Evolutionary conservation across 2,888 invertebrate species (phyloP), one percentile per base, ranked within the genome.

Genomic region (Trissonchulus latispiculum): DNA sequence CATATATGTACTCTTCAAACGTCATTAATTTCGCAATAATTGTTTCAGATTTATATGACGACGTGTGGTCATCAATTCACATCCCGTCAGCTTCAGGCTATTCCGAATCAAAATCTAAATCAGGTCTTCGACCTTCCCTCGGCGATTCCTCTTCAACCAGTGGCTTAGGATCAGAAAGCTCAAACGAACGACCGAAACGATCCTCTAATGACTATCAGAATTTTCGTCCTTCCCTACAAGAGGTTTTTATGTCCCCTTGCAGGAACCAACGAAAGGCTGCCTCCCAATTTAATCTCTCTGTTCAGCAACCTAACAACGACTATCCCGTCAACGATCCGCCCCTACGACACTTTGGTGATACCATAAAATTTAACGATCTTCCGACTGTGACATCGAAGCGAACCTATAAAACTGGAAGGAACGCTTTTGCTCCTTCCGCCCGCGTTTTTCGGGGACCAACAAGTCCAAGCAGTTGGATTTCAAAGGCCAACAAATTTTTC

Each of bases 271-370:
- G 48, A 48, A 48, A 48, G 48, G 8, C 48, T 15, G 71, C 33
- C 61, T 59, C n/a, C 76, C 75, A 28, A 76, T 75, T 23, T 67
- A 61, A 76, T 67, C 73, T 74, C 31, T 76, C 76, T 1, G 61
- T 77, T 1, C n/a, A n/a, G n/a, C n/a, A n/a, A n/a, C n/a, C n/a
- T n/a, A n/a, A n/a, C n/a, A 75, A 75, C 29, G 78, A 78, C 29
- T 33, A 76, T 29, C 77, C 77, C 3, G 75, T 75, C 8, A 23
- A 48, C 48, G 8, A 15, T 8, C 48, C 48, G 48, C 61, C 74
- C 29, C 75, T 76, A 64, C 72, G 78, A 67, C 74, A 78, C 74
- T 78, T 78, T 72, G 79, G 79, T 8, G 78, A 79, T 73, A 79
- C 78, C 8, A 72, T 78, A 62, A 64, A 75, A 23, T 32, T 77